Conservation (phyloP, 2,797 vertebrate genomes). For the Notamacropus eugenii region DNA sequence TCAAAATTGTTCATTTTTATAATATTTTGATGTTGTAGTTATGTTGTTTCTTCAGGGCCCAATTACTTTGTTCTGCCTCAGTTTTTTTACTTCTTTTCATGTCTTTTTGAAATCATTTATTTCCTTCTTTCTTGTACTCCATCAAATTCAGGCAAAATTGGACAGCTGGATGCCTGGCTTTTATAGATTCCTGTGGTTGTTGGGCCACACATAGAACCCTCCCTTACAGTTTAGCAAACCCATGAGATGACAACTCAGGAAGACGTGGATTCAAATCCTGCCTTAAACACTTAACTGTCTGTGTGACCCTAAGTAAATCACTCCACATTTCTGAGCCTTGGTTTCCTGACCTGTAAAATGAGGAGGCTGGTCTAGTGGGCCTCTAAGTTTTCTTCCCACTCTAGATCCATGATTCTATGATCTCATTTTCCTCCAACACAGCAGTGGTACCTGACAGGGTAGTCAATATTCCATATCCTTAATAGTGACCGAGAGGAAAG, state of each 20-base stretch:
- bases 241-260: neutral
- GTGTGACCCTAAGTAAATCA: neutral
- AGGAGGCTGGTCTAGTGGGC: neutral
- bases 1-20: neutral
- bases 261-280: neutral
- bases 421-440: neutral
- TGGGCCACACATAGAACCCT: neutral
- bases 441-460: neutral
- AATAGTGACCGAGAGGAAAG: neutral
- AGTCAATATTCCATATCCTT: neutral
- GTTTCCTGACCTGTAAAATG: neutral
- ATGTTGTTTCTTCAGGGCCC: neutral
- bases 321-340: neutral
- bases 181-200: neutral
- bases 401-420: neutral
- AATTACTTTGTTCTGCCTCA: neutral
- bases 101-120: neutral
- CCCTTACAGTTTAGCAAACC: neutral
- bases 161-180: neutral
- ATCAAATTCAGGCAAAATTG: neutral
- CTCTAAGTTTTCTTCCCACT: neutral
- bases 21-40: neutral
- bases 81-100: neutral
- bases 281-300: neutral
- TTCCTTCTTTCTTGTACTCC: neutral